phyloP scores from a whole-genome alignment of 2,797 vertebrate species.

The Chiroxiphia lanceolata region DNA sequence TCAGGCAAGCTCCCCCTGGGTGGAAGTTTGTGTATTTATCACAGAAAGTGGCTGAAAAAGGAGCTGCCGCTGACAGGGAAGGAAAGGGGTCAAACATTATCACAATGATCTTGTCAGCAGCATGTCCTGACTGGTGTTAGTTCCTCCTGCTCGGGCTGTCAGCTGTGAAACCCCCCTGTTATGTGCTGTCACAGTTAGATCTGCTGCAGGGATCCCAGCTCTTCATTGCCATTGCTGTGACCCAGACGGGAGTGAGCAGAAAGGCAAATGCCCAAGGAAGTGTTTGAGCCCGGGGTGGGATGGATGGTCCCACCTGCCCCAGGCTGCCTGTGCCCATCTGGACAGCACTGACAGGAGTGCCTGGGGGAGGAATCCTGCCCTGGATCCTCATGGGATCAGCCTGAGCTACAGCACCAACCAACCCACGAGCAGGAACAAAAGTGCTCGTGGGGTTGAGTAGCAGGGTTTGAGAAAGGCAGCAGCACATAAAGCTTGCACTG shows the following conservation, averaged over 20 bases:
- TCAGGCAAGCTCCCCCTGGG: not conserved
- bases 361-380: not conserved
- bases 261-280: not conserved
- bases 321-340: not conserved
- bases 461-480: not conserved
- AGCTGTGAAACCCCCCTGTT: not conserved
- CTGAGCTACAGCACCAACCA: accelerated
- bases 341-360: not conserved
- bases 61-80: not conserved
- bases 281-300: not conserved
- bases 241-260: not conserved
- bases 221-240: not conserved
- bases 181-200: not conserved
- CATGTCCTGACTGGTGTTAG: not conserved
- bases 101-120: not conserved
- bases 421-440: not conserved
- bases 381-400: not conserved
- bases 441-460: not conserved
- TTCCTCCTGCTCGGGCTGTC: not conserved
- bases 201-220: not conserved
- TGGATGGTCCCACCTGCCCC: not conserved
- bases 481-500: not conserved
- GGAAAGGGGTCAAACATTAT: not conserved
- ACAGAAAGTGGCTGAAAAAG: not conserved
- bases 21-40: not conserved